Conservation (phyloP, 1,140 invertebrate genomes). For the Eulimnadia texana region DNA sequence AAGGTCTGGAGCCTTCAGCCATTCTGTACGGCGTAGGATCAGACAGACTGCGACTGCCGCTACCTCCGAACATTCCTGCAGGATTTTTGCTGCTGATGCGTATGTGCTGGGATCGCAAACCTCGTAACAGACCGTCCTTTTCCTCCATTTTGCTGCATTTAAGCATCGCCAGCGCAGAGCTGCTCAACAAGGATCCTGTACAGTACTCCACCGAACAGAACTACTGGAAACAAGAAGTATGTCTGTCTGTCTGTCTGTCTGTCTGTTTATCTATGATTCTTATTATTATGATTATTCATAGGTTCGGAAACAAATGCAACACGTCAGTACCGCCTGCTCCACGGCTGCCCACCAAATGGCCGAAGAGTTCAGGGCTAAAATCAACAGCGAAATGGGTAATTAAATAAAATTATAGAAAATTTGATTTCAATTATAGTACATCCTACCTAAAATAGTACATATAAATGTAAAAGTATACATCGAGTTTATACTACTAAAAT, state of each 20-base stretch:
- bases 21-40: constrained; percentile 97
- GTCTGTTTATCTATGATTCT: no score
- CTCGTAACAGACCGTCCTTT: constrained; percentile 86
- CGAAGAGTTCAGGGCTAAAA: background rate
- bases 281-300: no score
- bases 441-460: no score
- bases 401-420: background rate
- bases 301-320: no score
- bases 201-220: constrained; percentile 33
- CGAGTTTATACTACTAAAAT: no score
- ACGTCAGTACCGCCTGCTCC: background rate
- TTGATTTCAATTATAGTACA: no score
- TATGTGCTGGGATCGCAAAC: constrained; percentile 83
- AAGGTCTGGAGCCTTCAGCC: constrained; percentile 88
- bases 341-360: background rate
- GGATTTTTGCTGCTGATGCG: constrained; percentile 70
- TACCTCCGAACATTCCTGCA: constrained; percentile 74
- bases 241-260: background rate
- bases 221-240: background rate
- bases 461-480: no score
- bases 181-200: constrained; percentile 46
- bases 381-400: background rate
- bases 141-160: constrained; percentile 79
- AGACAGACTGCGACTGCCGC: constrained; percentile 73
- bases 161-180: constrained; percentile 65